Base-by-base conservation (phyloP, 2,113 vertebrate species). In the Epinephelus fuscoguttatus region DNA sequence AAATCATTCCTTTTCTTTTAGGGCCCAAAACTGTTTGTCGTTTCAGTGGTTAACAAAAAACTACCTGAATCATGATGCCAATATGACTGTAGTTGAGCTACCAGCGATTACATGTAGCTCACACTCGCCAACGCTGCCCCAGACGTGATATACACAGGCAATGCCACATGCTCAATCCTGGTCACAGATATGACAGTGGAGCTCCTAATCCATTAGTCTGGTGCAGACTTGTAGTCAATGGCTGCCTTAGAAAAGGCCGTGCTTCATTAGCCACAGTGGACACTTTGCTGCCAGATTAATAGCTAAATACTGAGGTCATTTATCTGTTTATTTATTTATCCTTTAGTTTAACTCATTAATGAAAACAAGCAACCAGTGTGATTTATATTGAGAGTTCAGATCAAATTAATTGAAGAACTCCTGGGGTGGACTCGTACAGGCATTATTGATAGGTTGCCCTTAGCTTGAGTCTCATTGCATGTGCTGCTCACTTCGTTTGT, bases 211-310 rank as follows among this genome's bases (percentile, higher is more conserved):
- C 81, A 91, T 93, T 91, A 87, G 71, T 70, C 60, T 80, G 79
- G 79, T 78, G 69, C 60, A 56, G 70, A 59, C 81, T 66, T 55
- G 72, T 68, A 85, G 86, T 91, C 85, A 70, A 45, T 87, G 75
- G 82, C 67, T 62, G 85, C 77, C 84, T 63, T 49, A 88, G 78
- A 89, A 87, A 82, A 87, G 33, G 60, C 63, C 1, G 61, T 79
- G 90, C 92, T 83, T 89, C 89, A 93, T 95, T 95, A 90, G 83
- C 64, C 78, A 70, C 64, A 55, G 72, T 61, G 82, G 89, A 86
- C 85, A 82, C 64, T 85, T 90, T 87, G 81, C 70, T 66, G 62
- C 80, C 83, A 91, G 90, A 94, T 92, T 93, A 92, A 94, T 94
- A 85, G 78, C 82, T 50, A 47, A 84, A 92, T 85, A 70, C 50